Evolutionary conservation across 2,888 invertebrate species (phyloP), one percentile per base, ranked within the genome.

Genomic region (Harmothoe impar): DNA sequence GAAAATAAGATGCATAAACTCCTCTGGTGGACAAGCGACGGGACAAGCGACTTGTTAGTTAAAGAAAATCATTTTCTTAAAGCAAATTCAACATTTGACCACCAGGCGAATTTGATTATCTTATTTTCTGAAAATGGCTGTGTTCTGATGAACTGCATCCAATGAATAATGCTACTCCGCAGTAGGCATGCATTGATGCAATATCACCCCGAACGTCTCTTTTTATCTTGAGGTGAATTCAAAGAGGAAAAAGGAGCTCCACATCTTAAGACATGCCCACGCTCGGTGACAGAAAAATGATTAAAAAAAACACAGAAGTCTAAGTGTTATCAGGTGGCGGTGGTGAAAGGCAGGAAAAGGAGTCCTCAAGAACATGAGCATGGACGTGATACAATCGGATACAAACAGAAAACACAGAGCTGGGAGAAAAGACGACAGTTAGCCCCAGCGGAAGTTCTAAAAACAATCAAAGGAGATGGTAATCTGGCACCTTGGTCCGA

Each of bases 251-350:
- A 62, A 62, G 62, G 1, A 62, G 0, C 23, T 12, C 62, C n/a
- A 62, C 62, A 62, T 62, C 62, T n/a, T 3, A 62, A 62, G 62
- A 15, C 62, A 62, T 62, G 62, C 62, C 62, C 3, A 62, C 23
- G 62, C 62, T n/a, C 23, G 3, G 23, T n/a, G 62, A 15, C 62
- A 62, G 1, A 43, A 43, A 43, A 43, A 10, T 7, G 10, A 62
- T 1, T 7, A 62, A 62, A n/a, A 62, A 62, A 62, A n/a, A 3
- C 20, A 62, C 62, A 62, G 62, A 62, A n/a, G 62, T 62, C 20
- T 62, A 62, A 62, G 62, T 62, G 62, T 62, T 62, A 62, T 62
- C 62, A 62, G 62, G 62, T 62, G 62, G 62, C 62, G 3, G 62
- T 62, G 62, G 23, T 62, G 62, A 62, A n/a, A 62, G 62, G 62